Percentiles rank a stretch among this genome's conserved stretches.
These are phyloP conservation scores for Madoqua kirkii DNA, from an alignment of 2,113 vertebrate genomes.

Conservation along the genomic window DNA sequence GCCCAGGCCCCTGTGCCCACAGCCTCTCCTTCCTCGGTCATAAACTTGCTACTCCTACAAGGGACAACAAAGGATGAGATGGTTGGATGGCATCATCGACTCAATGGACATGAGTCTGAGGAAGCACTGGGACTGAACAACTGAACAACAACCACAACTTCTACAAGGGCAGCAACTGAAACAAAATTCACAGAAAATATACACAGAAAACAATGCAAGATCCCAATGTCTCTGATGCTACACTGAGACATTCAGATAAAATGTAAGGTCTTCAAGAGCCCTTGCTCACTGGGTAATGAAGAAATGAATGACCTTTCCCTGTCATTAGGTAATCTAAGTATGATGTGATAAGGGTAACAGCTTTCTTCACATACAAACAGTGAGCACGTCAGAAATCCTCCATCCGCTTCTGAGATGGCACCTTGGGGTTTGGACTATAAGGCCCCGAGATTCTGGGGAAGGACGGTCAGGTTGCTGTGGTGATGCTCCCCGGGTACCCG, in stretches of 20 bases:
- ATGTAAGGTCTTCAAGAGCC: not conserved
- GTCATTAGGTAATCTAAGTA: not conserved
- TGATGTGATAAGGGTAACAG: not conserved
- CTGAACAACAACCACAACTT: not conserved
- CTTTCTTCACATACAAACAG: not conserved
- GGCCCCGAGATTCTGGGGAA: not conserved
- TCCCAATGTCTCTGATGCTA: not conserved
- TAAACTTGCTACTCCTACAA: not conserved
- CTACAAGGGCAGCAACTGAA: not conserved
- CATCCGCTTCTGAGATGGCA: not conserved
- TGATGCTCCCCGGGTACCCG: accelerated
- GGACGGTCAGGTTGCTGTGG: not conserved
- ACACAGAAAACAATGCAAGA: not conserved
- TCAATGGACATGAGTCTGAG: not conserved
- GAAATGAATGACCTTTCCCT: not conserved
- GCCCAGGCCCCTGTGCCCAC: not conserved
- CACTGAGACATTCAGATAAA: not conserved
- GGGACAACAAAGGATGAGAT: not conserved
- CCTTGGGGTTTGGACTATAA: not conserved
- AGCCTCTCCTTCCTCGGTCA: not conserved
- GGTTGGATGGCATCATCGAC: not conserved
- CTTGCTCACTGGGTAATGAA: too few species aligned
- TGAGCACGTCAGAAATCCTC: not conserved
- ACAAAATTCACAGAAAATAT: not conserved
- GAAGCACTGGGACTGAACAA: not conserved